Evolutionary conservation across 2,888 invertebrate species (phyloP).

Genomic region (Prostheceraeus crozeri): DNA sequence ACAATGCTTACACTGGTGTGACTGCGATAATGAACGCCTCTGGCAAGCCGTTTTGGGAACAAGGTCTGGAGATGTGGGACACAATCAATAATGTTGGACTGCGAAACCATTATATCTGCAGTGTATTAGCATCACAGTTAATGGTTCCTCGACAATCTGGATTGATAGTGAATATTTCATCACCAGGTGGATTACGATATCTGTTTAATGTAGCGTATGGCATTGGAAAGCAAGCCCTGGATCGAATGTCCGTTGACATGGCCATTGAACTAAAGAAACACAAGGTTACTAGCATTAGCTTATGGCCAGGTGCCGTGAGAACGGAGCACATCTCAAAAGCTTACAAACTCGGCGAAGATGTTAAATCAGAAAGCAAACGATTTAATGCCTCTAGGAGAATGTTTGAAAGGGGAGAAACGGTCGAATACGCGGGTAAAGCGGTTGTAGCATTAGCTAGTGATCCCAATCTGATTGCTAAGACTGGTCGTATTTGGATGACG

Average conservation of each 20-base stretch:
- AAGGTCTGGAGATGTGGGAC: conserved; percentile 54
- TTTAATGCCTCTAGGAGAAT: conserved; percentile 46
- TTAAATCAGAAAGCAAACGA: conserved; percentile 36
- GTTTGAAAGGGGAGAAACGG: conserved; percentile 23
- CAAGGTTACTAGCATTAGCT: conserved; percentile 52
- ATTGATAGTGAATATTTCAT: conserved; percentile 58
- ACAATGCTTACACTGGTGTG: conserved; percentile 57
- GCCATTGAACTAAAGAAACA: conserved; percentile 53
- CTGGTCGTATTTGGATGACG: conserved; percentile 51
- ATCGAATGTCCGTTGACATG: conserved; percentile 58
- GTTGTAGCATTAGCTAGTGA: conserved; percentile 48
- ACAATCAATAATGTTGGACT: conserved; percentile 57
- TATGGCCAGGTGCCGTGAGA: conserved; percentile 58
- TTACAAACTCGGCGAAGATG: conserved; percentile 39
- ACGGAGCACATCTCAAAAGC: conserved; percentile 57
- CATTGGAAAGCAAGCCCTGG: conserved; percentile 58
- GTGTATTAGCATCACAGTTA: conserved; percentile 54
- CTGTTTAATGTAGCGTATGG: conserved; percentile 55
- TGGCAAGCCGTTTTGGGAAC: conserved; percentile 55
- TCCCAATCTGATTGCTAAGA: conserved; percentile 46
- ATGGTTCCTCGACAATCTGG: conserved; percentile 55
- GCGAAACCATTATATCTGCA: conserved; percentile 57
- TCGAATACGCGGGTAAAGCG: conserved; percentile 42
- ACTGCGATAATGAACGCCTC: conserved; percentile 45
- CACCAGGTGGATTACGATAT: conserved; percentile 53